Evolutionary conservation across 2,888 invertebrate species (phyloP).

Genomic region (Alloscopus bannaensis): DNA sequence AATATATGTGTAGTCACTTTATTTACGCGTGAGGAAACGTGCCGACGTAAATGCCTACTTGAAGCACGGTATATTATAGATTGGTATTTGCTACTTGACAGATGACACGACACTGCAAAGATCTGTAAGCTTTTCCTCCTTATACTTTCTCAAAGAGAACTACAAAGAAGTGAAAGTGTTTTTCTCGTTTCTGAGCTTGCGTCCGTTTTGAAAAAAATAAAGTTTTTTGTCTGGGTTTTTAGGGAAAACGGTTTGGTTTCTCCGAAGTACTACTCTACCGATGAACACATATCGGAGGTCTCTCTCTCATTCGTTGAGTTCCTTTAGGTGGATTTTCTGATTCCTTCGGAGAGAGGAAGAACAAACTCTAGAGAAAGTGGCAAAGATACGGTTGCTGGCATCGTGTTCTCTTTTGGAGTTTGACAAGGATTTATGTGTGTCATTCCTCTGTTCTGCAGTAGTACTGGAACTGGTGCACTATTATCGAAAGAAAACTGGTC

Average conservation of each 20-base stretch:
- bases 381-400: constrained; percentile 56
- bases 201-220: constrained; percentile 41
- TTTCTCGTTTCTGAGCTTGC: no score
- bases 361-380: constrained; percentile 33
- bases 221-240: not conserved
- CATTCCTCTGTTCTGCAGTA: constrained; percentile 52
- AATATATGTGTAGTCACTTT: no score
- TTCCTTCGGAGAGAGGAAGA: constrained; percentile 29
- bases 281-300: no score
- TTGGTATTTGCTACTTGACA: constrained; percentile 60
- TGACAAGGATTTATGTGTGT: constrained; percentile 65
- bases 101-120: constrained; percentile 53
- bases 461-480: no score
- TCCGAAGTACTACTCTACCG: no score
- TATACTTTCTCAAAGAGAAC: no score
- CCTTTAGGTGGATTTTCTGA: constrained; percentile 55
- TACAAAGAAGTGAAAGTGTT: no score
- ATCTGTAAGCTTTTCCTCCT: constrained; percentile 24
- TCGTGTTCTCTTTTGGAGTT: constrained; percentile 50
- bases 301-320: no score
- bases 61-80: constrained; percentile 26
- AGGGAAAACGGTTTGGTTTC: no score
- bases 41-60: no score
- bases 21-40: no score
- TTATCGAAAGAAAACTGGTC: no score